These are phyloP conservation scores for Syngnathus scovelli DNA, from an alignment of 2,113 vertebrate genomes.

Conservation along the genomic window DNA sequence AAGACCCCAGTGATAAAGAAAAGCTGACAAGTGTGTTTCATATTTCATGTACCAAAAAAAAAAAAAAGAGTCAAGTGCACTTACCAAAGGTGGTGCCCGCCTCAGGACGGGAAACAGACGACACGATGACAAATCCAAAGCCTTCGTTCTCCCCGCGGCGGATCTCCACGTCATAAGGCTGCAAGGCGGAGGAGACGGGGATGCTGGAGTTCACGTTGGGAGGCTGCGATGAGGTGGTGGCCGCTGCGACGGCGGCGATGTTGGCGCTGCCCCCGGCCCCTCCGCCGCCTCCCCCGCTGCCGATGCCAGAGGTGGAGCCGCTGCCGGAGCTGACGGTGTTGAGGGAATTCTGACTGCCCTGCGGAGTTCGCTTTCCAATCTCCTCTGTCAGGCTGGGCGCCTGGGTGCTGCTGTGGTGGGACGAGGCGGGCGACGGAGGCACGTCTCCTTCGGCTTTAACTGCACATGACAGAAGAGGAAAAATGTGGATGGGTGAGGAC, in stretches of 20 bases:
- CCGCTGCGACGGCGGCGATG: constrained; percentile 1
- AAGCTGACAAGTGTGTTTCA: constrained; percentile 31
- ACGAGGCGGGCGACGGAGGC: constrained; percentile 90
- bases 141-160: constrained; percentile 91
- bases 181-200: constrained; percentile 56
- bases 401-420: constrained; percentile 96
- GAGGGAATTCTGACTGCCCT: constrained; percentile 97
- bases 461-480: constrained; percentile 17
- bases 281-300: constrained; percentile 72
- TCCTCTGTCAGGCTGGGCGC: constrained; percentile 90
- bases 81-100: constrained; percentile 95
- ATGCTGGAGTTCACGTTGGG: constrained; percentile 15
- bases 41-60: constrained; percentile 14
- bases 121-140: constrained; percentile 97
- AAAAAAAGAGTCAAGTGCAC: constrained; percentile 31
- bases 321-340: constrained; percentile 97
- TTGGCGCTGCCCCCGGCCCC: constrained; percentile 74
- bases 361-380: constrained; percentile 82
- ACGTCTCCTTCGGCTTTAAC: constrained; percentile 86
- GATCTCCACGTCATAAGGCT: constrained; percentile 96
- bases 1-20: constrained; percentile 28
- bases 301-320: constrained; percentile 86
- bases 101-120: constrained; percentile 91
- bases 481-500: neutral
- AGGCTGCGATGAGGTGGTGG: constrained; percentile 69